Conservation (phyloP, 2,113 vertebrate species). For the Seriola aureovittata region DNA sequence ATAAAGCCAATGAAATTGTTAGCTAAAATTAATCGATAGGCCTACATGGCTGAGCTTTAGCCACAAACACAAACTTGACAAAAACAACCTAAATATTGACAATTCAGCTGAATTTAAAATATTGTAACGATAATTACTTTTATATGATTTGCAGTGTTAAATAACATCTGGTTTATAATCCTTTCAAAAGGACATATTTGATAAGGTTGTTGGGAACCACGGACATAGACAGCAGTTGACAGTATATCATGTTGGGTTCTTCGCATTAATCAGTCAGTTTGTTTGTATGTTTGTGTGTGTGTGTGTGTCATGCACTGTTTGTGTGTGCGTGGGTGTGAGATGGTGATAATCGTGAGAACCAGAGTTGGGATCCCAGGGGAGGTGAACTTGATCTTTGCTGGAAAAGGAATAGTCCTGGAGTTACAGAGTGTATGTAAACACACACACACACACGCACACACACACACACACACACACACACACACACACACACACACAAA, state of each 20-base stretch:
- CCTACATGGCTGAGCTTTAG: too few species aligned
- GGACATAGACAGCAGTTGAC: neutral
- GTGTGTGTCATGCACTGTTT: neutral
- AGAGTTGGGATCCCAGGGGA: constrained; percentile 61
- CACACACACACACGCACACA: constrained; percentile 33
- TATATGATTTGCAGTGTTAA: neutral
- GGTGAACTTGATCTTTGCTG: constrained; percentile 66
- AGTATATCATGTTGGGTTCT: neutral
- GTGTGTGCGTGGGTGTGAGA: constrained; percentile 18
- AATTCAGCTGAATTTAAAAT: too few species aligned
- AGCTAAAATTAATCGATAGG: too few species aligned
- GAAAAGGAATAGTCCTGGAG: constrained; percentile 53
- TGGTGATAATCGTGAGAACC: constrained; percentile 66
- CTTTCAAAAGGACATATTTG: neutral
- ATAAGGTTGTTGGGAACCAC: neutral
- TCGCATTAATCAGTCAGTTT: constrained; percentile 11
- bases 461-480: constrained; percentile 25
- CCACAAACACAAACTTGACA: too few species aligned
- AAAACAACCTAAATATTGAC: too few species aligned
- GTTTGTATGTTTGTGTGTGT: constrained; percentile 4
- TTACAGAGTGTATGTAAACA: neutral
- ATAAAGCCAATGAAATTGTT: too few species aligned
- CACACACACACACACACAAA: constrained; percentile 32
- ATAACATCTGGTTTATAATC: too few species aligned
- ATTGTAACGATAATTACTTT: neutral